phyloP scores from a whole-genome alignment of 92 coral and sea anemone species.

The Palythoa heliodiscus region DNA sequence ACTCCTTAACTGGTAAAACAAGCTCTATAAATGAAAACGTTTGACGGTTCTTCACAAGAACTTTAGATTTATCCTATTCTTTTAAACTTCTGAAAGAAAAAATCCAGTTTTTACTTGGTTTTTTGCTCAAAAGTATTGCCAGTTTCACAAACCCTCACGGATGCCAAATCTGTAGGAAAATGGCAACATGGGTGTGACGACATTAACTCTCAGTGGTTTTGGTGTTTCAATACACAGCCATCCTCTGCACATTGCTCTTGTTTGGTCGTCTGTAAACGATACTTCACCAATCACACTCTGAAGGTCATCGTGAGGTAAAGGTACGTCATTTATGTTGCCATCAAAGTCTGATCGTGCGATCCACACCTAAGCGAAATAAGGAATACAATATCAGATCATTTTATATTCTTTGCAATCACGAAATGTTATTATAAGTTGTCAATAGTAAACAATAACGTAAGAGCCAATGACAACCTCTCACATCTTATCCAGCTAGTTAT shows the following conservation, averaged over 20 bases:
- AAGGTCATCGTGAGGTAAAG: conserved; percentile 21
- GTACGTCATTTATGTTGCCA: conserved; percentile 1
- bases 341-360: background rate
- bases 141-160: conserved; percentile 21
- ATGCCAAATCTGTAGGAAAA: conserved; percentile 15
- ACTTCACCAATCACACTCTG: conserved; percentile 32
- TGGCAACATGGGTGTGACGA: conserved; percentile 9
- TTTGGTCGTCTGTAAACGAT: background rate
- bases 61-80: too few species aligned
- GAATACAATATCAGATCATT: background rate
- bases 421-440: background rate
- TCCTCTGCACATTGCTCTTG: conserved; percentile 13
- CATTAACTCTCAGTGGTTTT: conserved; percentile 27
- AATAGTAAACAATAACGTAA: too few species aligned
- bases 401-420: too few species aligned
- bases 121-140: too few species aligned
- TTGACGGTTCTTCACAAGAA: too few species aligned
- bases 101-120: too few species aligned
- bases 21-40: too few species aligned
- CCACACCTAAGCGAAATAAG: conserved; percentile 11
- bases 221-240: conserved; percentile 30
- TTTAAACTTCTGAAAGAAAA: too few species aligned
- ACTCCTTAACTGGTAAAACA: too few species aligned
- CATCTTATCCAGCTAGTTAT: too few species aligned
- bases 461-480: too few species aligned